A percentile compares a stretch with the other conserved stretches of the same genome.
phyloP scores from a whole-genome alignment of 2,113 vertebrate genomes.

The Lichenostomus cassidix region DNA sequence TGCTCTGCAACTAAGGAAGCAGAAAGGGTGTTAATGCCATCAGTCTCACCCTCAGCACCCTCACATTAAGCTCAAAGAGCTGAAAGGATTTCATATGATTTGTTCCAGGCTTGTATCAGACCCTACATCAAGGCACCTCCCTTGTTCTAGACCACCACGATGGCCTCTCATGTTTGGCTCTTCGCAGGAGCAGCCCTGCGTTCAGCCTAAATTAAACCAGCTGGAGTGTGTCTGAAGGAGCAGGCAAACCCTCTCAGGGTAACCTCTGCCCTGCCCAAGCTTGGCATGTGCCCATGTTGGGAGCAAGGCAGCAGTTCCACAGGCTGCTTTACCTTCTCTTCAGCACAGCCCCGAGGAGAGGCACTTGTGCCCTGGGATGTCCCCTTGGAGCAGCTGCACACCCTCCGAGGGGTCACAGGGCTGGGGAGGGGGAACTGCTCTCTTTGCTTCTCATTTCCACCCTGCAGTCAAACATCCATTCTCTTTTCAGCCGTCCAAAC shows the following conservation, averaged over 20 bases:
- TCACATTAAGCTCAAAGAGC: not conserved
- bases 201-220: not conserved
- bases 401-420: not conserved
- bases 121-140: not conserved
- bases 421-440: not conserved
- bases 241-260: not conserved
- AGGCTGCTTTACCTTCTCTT: not conserved
- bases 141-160: not conserved
- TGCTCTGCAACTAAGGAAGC: conserved; percentile 15
- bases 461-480: not conserved
- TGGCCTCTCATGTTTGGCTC: not conserved
- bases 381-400: not conserved
- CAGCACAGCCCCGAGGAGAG: not conserved
- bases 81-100: conserved; percentile 10
- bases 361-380: not conserved
- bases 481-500: not conserved
- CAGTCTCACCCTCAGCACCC: conserved; percentile 11
- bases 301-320: not conserved
- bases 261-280: not conserved
- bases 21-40: conserved; percentile 34
- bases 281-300: not conserved
- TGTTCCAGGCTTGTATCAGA: conserved; percentile 31
- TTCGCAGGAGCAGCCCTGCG: not conserved
- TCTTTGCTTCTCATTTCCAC: conserved; percentile 22
- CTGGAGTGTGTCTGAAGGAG: not conserved